phyloP scores from a whole-genome alignment of 2,113 vertebrate species.

The Ellobius talpinus region DNA sequence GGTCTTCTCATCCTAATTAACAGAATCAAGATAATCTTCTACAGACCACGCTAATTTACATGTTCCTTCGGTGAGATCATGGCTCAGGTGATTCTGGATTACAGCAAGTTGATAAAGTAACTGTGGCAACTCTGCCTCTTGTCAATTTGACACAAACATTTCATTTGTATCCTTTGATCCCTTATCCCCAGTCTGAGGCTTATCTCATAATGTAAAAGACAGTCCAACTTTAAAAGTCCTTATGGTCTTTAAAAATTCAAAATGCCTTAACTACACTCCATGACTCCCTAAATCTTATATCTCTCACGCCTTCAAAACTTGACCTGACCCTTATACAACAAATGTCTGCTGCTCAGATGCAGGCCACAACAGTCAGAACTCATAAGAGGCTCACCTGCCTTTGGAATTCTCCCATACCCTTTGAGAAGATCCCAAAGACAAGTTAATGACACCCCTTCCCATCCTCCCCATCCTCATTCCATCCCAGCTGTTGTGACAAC shows the following conservation, averaged over 20 bases:
- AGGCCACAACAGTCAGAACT: background rate
- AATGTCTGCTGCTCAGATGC: background rate
- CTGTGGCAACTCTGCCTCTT: background rate
- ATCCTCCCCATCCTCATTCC: background rate
- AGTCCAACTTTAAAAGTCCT: background rate
- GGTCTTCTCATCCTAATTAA: background rate
- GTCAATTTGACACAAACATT: background rate
- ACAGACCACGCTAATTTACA: background rate
- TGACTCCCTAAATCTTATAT: background rate
- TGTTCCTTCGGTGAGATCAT: background rate
- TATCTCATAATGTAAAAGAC: background rate
- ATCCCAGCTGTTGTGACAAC: background rate
- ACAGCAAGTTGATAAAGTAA: background rate
- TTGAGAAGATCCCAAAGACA: background rate
- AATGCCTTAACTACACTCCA: background rate
- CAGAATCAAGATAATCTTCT: background rate
- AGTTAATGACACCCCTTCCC: background rate
- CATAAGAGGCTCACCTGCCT: background rate
- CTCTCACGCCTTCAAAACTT: background rate
- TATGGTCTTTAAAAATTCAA: background rate
- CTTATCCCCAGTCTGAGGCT: too few relatives aligned
- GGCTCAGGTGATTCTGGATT: background rate
- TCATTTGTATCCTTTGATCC: background rate
- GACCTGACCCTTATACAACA: background rate
- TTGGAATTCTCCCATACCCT: too few relatives aligned